Conservation (phyloP, 1,140 invertebrate species). For the Ephestia elutella region DNA sequence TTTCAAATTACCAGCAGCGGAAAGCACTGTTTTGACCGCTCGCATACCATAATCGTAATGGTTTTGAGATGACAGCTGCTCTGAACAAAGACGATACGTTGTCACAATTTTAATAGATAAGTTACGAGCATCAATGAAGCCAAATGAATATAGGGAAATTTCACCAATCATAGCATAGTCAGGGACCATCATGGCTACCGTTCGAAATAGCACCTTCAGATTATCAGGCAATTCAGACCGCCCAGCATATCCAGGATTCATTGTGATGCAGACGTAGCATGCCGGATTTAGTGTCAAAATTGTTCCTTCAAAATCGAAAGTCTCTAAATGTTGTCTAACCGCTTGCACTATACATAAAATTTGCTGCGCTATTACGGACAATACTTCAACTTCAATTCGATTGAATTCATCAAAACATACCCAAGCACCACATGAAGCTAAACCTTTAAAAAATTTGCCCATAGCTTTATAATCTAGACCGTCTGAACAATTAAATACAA, state of each 20-base stretch:
- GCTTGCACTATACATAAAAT: slow-evolving; percentile 88
- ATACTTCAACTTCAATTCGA: slow-evolving; percentile 91
- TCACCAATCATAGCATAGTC: slow-evolving; percentile 94
- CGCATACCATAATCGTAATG: slow-evolving; percentile 97
- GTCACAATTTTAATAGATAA: slow-evolving; percentile 93
- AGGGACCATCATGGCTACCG: slow-evolving; percentile 95
- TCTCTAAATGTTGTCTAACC: slow-evolving; percentile 80
- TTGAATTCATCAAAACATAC: slow-evolving; percentile 96
- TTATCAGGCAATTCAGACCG: slow-evolving; percentile 89
- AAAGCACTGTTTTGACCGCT: slow-evolving; percentile 81
- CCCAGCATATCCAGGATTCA: slow-evolving; percentile 94
- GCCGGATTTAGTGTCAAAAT: slow-evolving; percentile 89
- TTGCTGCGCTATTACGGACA: slow-evolving; percentile 92
- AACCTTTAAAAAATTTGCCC: slow-evolving; percentile 91
- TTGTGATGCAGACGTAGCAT: slow-evolving; percentile 93
- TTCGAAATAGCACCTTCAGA: slow-evolving; percentile 91
- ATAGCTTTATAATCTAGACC: slow-evolving; percentile 94
- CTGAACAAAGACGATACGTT: slow-evolving; percentile 93
- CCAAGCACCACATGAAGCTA: slow-evolving; percentile 94
- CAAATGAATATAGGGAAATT: slow-evolving; percentile 94
- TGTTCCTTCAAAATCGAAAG: slow-evolving; percentile 91
- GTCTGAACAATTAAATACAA: slow-evolving; percentile 95
- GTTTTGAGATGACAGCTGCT: slow-evolving; percentile 94
- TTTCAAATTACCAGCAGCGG: slow-evolving; percentile 90
- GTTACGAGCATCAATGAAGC: slow-evolving; percentile 91